phyloP scores from a whole-genome alignment of 2,888 invertebrate species.

The Cheilosia vulpina region DNA sequence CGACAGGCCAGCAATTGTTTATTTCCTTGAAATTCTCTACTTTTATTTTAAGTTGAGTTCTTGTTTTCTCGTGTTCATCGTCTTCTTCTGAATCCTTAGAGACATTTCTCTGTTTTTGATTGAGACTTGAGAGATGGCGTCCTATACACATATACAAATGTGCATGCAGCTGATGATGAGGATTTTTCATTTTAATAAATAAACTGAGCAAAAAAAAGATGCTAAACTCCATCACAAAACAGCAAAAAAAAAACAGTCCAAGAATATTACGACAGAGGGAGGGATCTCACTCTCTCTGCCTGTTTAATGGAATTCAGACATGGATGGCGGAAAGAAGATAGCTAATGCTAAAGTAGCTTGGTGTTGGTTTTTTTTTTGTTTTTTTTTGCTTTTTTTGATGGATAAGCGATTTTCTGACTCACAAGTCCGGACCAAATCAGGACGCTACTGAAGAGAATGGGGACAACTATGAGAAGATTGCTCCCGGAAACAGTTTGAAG shows the following conservation, averaged over 20 bases:
- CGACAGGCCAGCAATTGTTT: conserved; percentile 23
- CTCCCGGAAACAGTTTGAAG: no score
- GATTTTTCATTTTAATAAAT: neutral
- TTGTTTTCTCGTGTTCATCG: neutral
- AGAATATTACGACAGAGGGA: neutral
- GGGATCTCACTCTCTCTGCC: neutral
- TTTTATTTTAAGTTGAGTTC: neutral
- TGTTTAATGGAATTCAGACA: neutral
- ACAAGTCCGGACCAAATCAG: no score
- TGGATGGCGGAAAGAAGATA: conserved; percentile 10
- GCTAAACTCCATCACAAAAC: neutral
- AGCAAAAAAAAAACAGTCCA: neutral
- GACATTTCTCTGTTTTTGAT: conserved; percentile 36
- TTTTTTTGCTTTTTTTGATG: no score
- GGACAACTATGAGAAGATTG: no score
- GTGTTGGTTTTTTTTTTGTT: no score
- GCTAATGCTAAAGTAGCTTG: neutral
- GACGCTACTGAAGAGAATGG: no score
- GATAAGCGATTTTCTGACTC: no score
- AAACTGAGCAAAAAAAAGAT: neutral
- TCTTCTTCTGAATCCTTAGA: conserved; percentile 3
- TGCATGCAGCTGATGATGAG: neutral
- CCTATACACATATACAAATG: neutral
- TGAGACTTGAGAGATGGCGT: conserved; percentile 23
- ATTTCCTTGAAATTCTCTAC: neutral